Base-by-base conservation (phyloP, 1,140 invertebrate genomes). In the Goniozus legneri region DNA sequence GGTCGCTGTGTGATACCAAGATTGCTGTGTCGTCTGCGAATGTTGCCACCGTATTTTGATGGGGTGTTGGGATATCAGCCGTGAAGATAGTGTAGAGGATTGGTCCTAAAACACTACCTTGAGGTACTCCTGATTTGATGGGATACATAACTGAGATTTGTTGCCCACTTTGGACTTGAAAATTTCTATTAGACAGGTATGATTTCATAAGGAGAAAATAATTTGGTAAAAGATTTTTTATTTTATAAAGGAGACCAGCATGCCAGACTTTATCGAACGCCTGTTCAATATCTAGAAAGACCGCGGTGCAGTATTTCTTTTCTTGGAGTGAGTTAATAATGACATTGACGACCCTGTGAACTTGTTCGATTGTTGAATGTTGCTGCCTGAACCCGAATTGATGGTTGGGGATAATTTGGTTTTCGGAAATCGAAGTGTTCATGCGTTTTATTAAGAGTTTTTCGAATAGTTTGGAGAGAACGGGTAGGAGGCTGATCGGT, bases 401-500 rank as follows among this genome's bases (percentile, higher is more conserved):
- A 7, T 69, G 50, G 30, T 56, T 15, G 7, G 58, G 44, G 4
- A 63, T 58, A 10, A 57, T 8, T 8, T 51, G 20, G 12, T 41
- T 8, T 12, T 39, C 42, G n/a, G n/a, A n/a, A n/a, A n/a, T n/a
- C n/a, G n/a, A n/a, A n/a, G n/a, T n/a, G n/a, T 46, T 38, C 13
- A 44, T 18, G 20, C 42, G 46, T 43, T 12, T 58, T 7, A 65
- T 33, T 12, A 71, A 12, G 3, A 67, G 24, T 39, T 56, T 65
- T 44, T 71, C 62, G 35, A 67, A 60, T 6, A 66, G 3, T 54
- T 73, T 69, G 6, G 54, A 61, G 2, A 64, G 18, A 7, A 59
- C 48, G 7, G 64, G 55, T 7, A 72, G 21, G 2, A 73, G 50
- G 16, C 47, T 63, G 1, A 73, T 73, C 4, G 64, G 61, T 27